These are phyloP conservation scores for Polyommatus icarus DNA, from an alignment of 2,888 invertebrate species.

Conservation along the genomic window DNA sequence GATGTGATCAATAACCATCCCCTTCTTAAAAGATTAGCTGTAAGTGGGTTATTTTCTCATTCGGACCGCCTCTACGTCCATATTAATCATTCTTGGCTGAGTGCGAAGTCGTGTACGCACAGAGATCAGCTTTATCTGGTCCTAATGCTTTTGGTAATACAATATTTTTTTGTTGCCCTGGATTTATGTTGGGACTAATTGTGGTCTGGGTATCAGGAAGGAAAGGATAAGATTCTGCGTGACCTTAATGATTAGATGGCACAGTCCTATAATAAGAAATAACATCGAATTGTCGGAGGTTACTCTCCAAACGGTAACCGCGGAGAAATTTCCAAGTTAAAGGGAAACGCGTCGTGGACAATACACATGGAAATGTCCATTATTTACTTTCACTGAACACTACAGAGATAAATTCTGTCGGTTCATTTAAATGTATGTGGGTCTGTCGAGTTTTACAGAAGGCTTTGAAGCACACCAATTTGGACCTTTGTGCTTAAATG, in stretches of 20 bases:
- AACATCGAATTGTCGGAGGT: neutral
- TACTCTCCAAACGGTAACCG: neutral
- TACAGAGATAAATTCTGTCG: constrained; percentile 19
- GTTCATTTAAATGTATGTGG: constrained; percentile 25
- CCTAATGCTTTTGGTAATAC: constrained; percentile 38
- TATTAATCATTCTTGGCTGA: constrained; percentile 70
- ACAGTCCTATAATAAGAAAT: neutral
- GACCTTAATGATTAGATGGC: neutral
- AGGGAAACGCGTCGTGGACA: neutral
- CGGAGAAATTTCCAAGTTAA: neutral
- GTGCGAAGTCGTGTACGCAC: constrained; percentile 65
- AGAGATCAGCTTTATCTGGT: constrained; percentile 36
- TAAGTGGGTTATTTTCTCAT: constrained; percentile 43
- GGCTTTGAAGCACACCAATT: constrained; percentile 14
- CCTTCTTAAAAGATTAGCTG: constrained; percentile 41
- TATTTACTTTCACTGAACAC: constrained; percentile 20
- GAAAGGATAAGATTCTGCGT: neutral
- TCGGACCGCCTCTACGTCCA: constrained; percentile 43
- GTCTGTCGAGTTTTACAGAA: constrained; percentile 15
- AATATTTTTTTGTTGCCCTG: constrained; percentile 32
- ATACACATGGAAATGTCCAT: neutral
- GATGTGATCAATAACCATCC: constrained; percentile 12
- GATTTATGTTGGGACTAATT: constrained; percentile 31
- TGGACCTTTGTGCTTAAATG: constrained; percentile 26
- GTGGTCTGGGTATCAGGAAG: neutral